Percentiles rank a stretch among this genome's conserved stretches.
These are phyloP conservation scores for Catharus minimus DNA, from an alignment of 2,113 vertebrate species.

Conservation along the genomic window DNA sequence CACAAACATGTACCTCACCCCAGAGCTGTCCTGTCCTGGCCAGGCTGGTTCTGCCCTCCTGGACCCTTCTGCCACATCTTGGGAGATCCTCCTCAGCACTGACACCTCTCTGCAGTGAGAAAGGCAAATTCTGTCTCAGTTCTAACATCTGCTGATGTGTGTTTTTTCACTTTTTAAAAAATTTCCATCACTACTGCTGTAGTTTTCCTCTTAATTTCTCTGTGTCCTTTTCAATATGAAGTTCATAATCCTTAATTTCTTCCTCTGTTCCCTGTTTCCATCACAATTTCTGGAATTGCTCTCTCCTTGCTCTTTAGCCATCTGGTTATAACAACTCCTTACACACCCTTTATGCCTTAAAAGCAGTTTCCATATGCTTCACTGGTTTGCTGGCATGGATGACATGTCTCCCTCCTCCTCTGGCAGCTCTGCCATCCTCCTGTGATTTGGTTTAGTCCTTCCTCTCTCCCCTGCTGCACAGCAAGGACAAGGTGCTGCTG, in stretches of 20 bases:
- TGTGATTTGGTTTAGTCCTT: neutral
- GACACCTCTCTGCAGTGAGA: neutral
- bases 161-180: neutral
- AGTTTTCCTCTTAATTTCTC: neutral
- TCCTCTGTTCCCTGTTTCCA: neutral
- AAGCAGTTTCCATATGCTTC: neutral
- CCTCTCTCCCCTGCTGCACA: neutral
- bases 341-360: neutral
- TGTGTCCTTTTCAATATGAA: neutral
- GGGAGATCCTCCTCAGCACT: neutral
- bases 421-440: neutral
- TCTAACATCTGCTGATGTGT: neutral
- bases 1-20: neutral
- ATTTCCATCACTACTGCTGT: neutral
- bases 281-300: neutral
- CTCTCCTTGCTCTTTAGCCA: neutral
- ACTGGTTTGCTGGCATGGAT: neutral
- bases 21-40: neutral
- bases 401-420: neutral
- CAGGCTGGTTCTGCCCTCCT: neutral
- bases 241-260: neutral
- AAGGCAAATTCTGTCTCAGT: neutral
- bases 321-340: neutral
- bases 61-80: neutral
- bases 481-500: neutral